A percentile compares a stretch with the other conserved stretches of the same genome.
Conservation (phyloP, 2,797 vertebrate species). For the Scolopax rusticola region DNA sequence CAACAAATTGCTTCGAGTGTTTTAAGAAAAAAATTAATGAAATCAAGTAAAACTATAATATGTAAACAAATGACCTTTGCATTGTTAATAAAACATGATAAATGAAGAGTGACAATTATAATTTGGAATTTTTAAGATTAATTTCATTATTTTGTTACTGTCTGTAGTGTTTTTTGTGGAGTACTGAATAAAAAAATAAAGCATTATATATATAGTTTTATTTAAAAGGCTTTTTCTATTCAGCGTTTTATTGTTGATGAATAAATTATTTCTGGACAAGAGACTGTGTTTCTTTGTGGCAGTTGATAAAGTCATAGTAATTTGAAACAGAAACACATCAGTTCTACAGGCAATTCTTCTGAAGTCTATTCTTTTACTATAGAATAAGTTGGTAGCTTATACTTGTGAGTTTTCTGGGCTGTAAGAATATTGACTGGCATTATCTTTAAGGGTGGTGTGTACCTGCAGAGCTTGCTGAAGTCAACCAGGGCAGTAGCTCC, state of each 20-base stretch:
- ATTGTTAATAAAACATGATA: slow-evolving; percentile 69
- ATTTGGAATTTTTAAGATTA: slow-evolving; percentile 81
- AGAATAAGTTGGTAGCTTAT: not conserved
- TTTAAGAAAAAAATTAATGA: slow-evolving; percentile 76
- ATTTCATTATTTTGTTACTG: slow-evolving; percentile 86
- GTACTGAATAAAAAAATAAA: slow-evolving; percentile 82
- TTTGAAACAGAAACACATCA: not conserved
- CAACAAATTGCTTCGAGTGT: slow-evolving; percentile 72
- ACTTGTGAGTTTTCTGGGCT: not conserved
- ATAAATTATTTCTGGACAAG: slow-evolving; percentile 84
- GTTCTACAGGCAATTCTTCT: not conserved
- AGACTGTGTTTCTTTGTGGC: slow-evolving; percentile 74
- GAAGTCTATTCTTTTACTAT: not conserved
- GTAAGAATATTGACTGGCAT: not conserved
- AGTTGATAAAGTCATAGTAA: slow-evolving; percentile 28
- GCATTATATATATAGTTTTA: slow-evolving; percentile 86
- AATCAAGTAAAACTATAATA: slow-evolving; percentile 66
- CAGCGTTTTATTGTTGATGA: slow-evolving; percentile 80
- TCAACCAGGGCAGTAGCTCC: not conserved
- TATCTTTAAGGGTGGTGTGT: not conserved
- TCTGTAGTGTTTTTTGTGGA: slow-evolving; percentile 84
- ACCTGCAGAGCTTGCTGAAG: not conserved
- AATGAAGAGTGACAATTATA: slow-evolving; percentile 70
- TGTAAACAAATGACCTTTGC: slow-evolving; percentile 62
- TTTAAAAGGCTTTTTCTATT: slow-evolving; percentile 83